Evolutionary conservation across 2,888 invertebrate genomes (phyloP).

Genomic region (Rhagophthalmus giganteus): DNA sequence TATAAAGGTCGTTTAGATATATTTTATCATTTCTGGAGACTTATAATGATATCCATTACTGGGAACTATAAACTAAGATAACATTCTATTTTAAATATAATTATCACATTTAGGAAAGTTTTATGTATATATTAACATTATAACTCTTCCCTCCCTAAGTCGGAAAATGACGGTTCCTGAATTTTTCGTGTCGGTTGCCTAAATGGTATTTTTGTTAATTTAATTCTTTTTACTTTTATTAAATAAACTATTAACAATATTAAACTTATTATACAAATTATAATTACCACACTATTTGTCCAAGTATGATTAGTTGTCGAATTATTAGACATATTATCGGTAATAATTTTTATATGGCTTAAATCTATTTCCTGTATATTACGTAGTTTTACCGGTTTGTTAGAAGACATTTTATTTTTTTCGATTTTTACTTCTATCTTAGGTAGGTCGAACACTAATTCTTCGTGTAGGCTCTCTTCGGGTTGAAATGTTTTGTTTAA

Average conservation of each 20-base stretch:
- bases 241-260: neutral
- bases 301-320: neutral
- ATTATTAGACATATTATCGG: neutral
- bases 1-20: no score
- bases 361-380: neutral
- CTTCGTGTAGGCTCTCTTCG: conserved; percentile 1
- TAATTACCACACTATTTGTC: neutral
- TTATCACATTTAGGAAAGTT: no score
- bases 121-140: no score
- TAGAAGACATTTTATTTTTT: neutral
- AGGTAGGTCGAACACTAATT: neutral
- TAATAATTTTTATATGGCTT: no score
- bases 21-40: no score
- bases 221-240: neutral
- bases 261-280: neutral
- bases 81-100: no score
- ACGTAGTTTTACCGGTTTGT: neutral
- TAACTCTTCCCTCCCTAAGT: no score
- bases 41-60: no score
- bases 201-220: no score
- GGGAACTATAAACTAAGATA: no score
- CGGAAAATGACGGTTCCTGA: neutral
- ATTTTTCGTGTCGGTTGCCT: neutral
- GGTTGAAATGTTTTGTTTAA: neutral
- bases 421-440: neutral